Evolutionary conservation across 2,888 invertebrate genomes (phyloP).

Genomic region (Griposia aprilina): DNA sequence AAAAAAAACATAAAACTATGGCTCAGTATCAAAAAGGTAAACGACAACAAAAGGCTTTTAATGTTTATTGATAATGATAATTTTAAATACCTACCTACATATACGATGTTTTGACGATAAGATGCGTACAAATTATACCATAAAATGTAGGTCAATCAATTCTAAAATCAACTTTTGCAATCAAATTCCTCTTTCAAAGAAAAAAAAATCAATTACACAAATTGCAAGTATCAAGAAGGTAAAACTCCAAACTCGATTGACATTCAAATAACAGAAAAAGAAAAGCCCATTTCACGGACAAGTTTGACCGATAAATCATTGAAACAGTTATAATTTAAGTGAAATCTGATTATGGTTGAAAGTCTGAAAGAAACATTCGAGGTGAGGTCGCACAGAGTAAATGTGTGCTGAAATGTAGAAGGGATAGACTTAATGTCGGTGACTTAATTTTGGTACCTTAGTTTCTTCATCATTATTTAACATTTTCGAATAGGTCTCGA

Average conservation of each 20-base stretch:
- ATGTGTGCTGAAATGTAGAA: constrained; percentile 47
- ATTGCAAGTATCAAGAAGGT: constrained; percentile 60
- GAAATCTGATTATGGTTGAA: constrained; percentile 83
- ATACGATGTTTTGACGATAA: neutral
- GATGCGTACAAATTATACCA: neutral
- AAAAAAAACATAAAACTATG: neutral
- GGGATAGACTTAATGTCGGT: neutral
- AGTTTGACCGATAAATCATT: constrained; percentile 83
- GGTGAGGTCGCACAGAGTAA: constrained; percentile 65
- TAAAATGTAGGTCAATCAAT: constrained; percentile 22
- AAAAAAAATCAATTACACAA: constrained; percentile 60
- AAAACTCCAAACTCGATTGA: constrained; percentile 67
- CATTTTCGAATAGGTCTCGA: neutral
- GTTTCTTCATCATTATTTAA: too few relatives aligned
- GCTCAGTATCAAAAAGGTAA: neutral
- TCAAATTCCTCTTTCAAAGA: constrained; percentile 27
- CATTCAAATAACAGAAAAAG: constrained; percentile 69
- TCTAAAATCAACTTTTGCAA: constrained; percentile 31
- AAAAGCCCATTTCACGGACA: constrained; percentile 74
- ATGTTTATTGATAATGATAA: neutral
- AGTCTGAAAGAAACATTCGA: constrained; percentile 67
- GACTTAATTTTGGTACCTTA: neutral
- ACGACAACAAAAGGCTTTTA: neutral
- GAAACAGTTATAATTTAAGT: constrained; percentile 83
- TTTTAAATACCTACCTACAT: neutral